These are phyloP conservation scores for Drosophila colorata DNA, from an alignment of 2,888 invertebrate genomes.

Conservation along the genomic window DNA sequence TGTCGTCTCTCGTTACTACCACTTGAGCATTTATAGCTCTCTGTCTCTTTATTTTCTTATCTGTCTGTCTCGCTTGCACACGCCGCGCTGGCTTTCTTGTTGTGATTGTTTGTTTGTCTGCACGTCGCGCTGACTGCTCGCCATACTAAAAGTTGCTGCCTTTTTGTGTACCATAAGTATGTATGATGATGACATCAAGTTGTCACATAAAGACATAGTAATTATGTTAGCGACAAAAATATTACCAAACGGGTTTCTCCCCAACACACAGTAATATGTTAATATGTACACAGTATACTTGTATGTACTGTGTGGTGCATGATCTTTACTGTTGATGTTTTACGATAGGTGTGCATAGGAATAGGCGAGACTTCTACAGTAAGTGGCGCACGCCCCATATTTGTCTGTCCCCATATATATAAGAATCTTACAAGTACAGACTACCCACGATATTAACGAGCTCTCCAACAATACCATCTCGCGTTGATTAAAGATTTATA, in stretches of 20 bases:
- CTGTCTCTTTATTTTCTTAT: slow-evolving; percentile 27
- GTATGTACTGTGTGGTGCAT: not conserved
- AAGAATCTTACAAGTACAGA: not conserved
- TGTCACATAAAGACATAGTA: slow-evolving; percentile 59
- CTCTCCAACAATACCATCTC: not conserved
- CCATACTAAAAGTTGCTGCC: slow-evolving; percentile 18
- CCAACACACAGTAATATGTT: not conserved
- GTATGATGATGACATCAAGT: slow-evolving; percentile 48
- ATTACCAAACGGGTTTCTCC: slow-evolving; percentile 46
- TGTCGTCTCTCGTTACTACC: slow-evolving; percentile 48
- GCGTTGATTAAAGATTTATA: slow-evolving; percentile 22
- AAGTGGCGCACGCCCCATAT: not conserved
- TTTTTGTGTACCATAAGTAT: slow-evolving; percentile 11
- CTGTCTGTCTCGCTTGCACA: slow-evolving; percentile 50
- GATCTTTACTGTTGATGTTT: not conserved
- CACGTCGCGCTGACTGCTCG: not conserved
- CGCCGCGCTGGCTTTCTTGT: slow-evolving; percentile 32
- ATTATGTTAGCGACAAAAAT: slow-evolving; percentile 66
- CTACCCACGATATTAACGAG: too few species aligned
- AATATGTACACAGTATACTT: too few species aligned
- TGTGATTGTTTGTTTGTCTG: slow-evolving; percentile 12
- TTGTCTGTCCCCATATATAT: not conserved
- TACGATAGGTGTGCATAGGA: not conserved
- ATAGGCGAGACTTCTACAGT: too few species aligned
- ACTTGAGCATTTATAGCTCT: slow-evolving; percentile 44